phyloP scores from a whole-genome alignment of 2,797 vertebrate species.

The Coregonus sp. region DNA sequence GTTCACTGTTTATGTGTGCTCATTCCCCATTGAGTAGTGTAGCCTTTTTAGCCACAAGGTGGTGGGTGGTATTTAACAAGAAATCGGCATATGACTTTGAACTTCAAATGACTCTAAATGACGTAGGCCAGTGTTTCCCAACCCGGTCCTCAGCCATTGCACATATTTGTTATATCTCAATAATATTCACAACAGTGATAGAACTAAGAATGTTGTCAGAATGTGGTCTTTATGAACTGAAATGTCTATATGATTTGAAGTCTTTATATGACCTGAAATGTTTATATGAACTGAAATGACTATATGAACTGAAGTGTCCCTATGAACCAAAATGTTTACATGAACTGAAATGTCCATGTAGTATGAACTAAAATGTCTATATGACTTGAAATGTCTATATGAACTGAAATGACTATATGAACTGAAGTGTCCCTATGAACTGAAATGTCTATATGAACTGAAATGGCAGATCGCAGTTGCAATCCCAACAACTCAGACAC shows the following conservation, averaged over 20 bases:
- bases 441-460: neutral
- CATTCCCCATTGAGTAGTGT: neutral
- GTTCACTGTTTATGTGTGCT: too few species aligned
- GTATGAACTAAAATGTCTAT: too few species aligned
- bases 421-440: neutral
- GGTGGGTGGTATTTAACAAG: slow-evolving; percentile 39
- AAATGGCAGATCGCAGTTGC: neutral
- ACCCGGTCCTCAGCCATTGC: too few species aligned
- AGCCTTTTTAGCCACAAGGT: slow-evolving; percentile 53
- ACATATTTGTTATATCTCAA: too few species aligned
- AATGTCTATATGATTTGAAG: neutral
- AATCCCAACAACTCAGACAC: slow-evolving; percentile 46
- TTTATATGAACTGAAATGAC: neutral
- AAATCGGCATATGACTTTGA: slow-evolving; percentile 14
- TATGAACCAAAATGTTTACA: neutral
- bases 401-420: neutral
- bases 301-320: neutral
- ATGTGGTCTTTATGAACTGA: too few species aligned
- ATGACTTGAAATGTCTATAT: neutral
- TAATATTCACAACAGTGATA: too few species aligned
- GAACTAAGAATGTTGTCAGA: too few species aligned
- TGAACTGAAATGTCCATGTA: neutral
- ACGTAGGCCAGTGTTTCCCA: neutral
- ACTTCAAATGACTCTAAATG: neutral
- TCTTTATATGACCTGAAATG: neutral